A percentile compares a stretch with the other conserved stretches of the same genome.
phyloP scores from a whole-genome alignment of 2,113 vertebrate species.

The Caloenas nicobarica region DNA sequence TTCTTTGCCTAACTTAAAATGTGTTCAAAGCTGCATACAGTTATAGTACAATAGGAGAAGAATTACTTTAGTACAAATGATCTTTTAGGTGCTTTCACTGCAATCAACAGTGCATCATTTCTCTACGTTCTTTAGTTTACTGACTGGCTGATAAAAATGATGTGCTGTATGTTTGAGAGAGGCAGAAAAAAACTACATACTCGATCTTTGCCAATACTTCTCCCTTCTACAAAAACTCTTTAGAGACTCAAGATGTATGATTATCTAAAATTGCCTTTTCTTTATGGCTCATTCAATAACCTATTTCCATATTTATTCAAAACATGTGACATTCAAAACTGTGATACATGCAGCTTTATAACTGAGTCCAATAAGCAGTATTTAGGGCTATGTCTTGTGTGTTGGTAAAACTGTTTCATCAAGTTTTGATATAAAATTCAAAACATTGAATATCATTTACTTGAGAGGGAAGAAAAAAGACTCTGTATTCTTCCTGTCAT shows the following conservation, averaged over 20 bases:
- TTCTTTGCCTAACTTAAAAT: neutral
- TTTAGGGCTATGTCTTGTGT: neutral
- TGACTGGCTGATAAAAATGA: neutral
- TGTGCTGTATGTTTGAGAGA: neutral
- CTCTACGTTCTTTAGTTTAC: neutral
- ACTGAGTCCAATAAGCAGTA: neutral
- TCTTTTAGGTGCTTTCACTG: neutral
- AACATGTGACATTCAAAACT: neutral
- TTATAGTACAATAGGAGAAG: neutral
- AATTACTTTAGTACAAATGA: neutral
- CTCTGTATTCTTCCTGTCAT: neutral
- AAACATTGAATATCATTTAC: neutral
- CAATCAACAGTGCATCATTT: neutral
- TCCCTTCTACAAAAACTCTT: neutral
- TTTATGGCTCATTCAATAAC: neutral
- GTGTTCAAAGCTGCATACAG: neutral
- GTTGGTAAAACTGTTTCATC: neutral
- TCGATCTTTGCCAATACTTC: constrained; percentile 10
- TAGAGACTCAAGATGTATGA: neutral
- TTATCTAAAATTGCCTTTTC: neutral
- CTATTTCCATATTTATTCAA: neutral
- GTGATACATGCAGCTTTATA: neutral
- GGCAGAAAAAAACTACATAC: neutral
- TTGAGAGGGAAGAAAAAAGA: neutral
- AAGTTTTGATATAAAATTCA: neutral